A percentile compares a stretch with the other conserved stretches of the same genome.
Evolutionary conservation across 1,140 invertebrate genomes (phyloP).

Genomic region (Zaprionus taronus): DNA sequence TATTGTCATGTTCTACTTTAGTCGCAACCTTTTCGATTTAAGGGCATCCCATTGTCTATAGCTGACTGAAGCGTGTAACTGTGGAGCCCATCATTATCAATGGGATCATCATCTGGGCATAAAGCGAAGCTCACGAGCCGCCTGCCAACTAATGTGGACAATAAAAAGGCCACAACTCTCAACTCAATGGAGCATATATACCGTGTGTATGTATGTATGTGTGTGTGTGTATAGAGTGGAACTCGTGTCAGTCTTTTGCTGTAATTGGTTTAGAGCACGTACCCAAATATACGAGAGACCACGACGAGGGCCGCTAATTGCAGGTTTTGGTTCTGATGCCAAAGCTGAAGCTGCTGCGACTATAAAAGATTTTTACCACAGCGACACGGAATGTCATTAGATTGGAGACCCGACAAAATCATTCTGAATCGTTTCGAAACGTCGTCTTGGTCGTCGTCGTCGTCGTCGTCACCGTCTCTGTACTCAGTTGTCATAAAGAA

Average conservation of each 20-base stretch:
- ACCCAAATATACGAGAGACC: constrained; percentile 28
- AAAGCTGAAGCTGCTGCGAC: constrained; percentile 34
- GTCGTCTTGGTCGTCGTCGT: background rate
- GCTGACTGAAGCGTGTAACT: background rate
- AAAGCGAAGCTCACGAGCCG: constrained; percentile 44
- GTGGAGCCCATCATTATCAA: constrained; percentile 35
- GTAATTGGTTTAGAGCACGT: constrained; percentile 73
- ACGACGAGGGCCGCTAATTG: constrained; percentile 51
- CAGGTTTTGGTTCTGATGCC: constrained; percentile 36
- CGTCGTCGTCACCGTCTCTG: too few relatives aligned
- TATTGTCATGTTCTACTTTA: background rate
- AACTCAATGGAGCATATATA: too few relatives aligned
- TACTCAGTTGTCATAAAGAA: constrained; percentile 13
- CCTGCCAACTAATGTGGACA: constrained; percentile 52
- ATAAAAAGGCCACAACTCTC: constrained; percentile 50
- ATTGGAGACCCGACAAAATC: constrained; percentile 11
- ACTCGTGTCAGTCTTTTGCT: constrained; percentile 64
- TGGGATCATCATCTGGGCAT: constrained; percentile 43
- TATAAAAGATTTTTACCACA: constrained; percentile 45
- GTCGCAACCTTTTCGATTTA: background rate
- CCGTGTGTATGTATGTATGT: background rate
- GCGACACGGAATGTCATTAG: constrained; percentile 59
- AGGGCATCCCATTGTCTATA: constrained; percentile 17
- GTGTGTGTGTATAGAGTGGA: constrained; percentile 11
- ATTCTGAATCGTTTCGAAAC: background rate